These are phyloP conservation scores for Habropoda laboriosa DNA, from an alignment of 1,140 invertebrate species.

Conservation along the genomic window DNA sequence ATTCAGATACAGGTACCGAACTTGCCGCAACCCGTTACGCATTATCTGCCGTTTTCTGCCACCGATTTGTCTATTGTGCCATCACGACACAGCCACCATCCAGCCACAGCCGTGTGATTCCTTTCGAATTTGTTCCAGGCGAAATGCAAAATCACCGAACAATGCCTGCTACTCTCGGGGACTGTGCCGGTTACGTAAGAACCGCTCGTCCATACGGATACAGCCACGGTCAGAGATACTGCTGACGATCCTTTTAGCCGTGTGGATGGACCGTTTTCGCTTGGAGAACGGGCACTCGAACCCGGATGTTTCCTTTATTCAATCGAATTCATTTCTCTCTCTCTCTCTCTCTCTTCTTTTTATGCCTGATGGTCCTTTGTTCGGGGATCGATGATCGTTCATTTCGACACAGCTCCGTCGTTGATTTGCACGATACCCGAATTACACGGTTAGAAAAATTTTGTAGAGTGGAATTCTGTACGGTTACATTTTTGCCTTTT, in stretches of 20 bases:
- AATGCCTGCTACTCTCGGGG: constrained; percentile 23
- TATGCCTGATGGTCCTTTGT: not conserved
- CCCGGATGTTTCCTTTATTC: constrained; percentile 3
- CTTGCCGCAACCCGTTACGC: constrained; percentile 66
- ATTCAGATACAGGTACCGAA: constrained; percentile 68
- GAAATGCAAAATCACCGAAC: constrained; percentile 33
- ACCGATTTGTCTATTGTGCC: constrained; percentile 39
- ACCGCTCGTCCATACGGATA: not conserved
- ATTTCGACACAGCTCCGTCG: too few species aligned
- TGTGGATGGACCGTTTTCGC: not conserved
- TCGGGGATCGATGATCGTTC: not conserved
- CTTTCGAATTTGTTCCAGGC: constrained; percentile 31
- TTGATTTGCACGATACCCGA: too few species aligned
- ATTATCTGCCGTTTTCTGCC: constrained; percentile 56
- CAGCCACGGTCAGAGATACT: not conserved
- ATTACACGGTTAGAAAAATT: too few species aligned
- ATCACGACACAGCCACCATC: constrained; percentile 3
- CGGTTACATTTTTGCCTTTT: too few species aligned
- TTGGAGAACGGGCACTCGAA: not conserved
- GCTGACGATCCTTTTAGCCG: not conserved
- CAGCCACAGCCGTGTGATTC: constrained; percentile 35
- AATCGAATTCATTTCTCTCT: not conserved
- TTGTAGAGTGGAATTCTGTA: too few species aligned
- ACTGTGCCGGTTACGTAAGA: constrained; percentile 20
- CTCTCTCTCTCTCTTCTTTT: too few species aligned